These are phyloP conservation scores for Timema podura DNA, from an alignment of 2,888 invertebrate genomes.

Conservation along the genomic window DNA sequence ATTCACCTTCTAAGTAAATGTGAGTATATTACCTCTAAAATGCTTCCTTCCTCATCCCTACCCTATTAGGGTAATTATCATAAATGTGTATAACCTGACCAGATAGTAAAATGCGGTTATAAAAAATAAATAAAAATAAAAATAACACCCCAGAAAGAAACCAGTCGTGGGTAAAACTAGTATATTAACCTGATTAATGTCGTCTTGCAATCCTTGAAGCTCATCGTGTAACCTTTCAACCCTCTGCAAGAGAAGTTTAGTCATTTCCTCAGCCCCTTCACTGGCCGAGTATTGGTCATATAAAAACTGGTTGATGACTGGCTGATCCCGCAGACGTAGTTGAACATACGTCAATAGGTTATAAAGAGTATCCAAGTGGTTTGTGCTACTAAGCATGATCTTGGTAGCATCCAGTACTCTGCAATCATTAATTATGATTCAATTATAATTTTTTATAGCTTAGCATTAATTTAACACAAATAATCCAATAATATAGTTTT, in stretches of 20 bases:
- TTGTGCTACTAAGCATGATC: slow-evolving; percentile 8
- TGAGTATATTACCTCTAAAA: too few relatives aligned
- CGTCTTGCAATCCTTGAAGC: not conserved
- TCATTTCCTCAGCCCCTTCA: not conserved
- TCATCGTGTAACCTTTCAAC: not conserved
- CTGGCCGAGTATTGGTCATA: not conserved
- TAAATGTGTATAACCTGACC: too few relatives aligned
- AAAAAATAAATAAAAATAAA: too few relatives aligned
- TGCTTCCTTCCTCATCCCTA: too few relatives aligned
- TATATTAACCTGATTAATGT: not conserved
- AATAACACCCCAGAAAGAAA: too few relatives aligned
- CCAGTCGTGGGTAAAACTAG: too few relatives aligned
- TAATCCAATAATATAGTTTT: too few relatives aligned
- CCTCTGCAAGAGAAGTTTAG: not conserved
- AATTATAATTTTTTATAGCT: too few relatives aligned
- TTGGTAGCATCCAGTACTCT: not conserved
- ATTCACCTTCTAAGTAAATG: too few relatives aligned
- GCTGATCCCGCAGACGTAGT: not conserved
- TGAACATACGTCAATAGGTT: slow-evolving; percentile 5
- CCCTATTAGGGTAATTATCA: too few relatives aligned
- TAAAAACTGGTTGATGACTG: not conserved
- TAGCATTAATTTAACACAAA: too few relatives aligned
- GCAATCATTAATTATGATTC: not conserved
- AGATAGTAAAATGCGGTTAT: too few relatives aligned
- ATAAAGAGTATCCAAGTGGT: slow-evolving; percentile 7